Base-by-base conservation (phyloP, 1,140 invertebrate genomes). In the Amphibalanus amphitrite region DNA sequence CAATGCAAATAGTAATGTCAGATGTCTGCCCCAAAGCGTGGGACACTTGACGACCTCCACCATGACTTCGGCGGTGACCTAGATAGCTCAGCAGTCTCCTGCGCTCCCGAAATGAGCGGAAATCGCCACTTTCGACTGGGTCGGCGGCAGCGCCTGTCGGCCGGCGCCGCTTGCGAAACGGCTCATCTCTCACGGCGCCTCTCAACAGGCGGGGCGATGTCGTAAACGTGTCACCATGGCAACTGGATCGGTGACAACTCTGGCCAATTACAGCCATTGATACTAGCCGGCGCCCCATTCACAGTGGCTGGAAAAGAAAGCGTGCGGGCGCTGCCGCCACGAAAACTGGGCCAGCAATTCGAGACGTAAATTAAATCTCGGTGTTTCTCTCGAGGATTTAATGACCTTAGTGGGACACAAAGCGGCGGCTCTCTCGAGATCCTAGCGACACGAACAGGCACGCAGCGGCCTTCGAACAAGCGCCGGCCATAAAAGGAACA, bases 71-170 rank as follows among this genome's bases (percentile, higher is more conserved):
- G 15, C 33, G 33, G 33, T 38, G 33, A 38, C 33, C 33, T 38
- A 38, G 33, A 38, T 38, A 38, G 15, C n/a, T n/a, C n/a, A n/a
- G n/a, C 33, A 15, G 33, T 38, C 17, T 64, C 28, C 47, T 23
- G 71, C 67, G 26, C 40, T 47, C 29, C 70, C 30, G 0, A 72
- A 23, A 47, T 69, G 23, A 10, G 59, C 47, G 70, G 30, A 72
- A 71, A n/a, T 73, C 28, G 59, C 72, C 26, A 38, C 25, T 59
- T 28, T 33, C 26, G 70, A 26, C 33, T 38, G 33, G 15, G 33
- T 38, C 47, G 47, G 47, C 47, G 38, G 6, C 38, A 8, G 47
- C 47, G 47, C 47, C 47, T 59, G 47, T 59, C 47, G 47, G 1
- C 47, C 47, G 47, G 47, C 47, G 47, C 47, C 47, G 47, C 47